A percentile compares a stretch with the other conserved stretches of the same genome.
These are phyloP conservation scores for Petrolisthes manimaculis DNA, from an alignment of 2,888 invertebrate species.

Conservation along the genomic window DNA sequence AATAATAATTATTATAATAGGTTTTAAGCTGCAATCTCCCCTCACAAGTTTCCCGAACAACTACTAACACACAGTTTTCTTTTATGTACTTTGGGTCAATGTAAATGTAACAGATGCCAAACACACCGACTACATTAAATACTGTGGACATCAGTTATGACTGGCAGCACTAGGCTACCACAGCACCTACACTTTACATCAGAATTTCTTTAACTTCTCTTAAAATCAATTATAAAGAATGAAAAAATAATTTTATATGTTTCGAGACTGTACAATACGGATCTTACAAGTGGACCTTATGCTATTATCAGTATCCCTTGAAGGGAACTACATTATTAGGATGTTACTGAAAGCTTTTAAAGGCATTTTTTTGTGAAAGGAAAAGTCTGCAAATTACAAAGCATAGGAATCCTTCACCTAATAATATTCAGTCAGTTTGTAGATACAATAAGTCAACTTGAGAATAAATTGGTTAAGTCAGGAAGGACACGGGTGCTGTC, in stretches of 20 bases:
- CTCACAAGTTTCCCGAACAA: conserved; percentile 49
- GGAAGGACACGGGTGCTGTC: background rate
- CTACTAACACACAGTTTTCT: conserved; percentile 56
- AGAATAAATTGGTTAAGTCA: conserved; percentile 7
- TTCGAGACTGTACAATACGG: conserved; percentile 35
- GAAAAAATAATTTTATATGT: conserved; percentile 36
- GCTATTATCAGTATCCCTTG: conserved; percentile 13
- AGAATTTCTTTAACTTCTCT: conserved; percentile 18
- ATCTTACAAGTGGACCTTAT: conserved; percentile 44
- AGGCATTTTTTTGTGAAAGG: conserved; percentile 9
- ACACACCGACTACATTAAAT: conserved; percentile 57
- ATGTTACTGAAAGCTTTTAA: conserved; percentile 40
- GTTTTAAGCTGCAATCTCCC: conserved; percentile 48
- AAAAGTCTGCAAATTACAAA: conserved; percentile 23
- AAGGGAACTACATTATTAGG: conserved; percentile 22
- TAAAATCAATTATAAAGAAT: conserved; percentile 38
- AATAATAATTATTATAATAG: background rate
- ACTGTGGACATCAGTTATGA: conserved; percentile 58
- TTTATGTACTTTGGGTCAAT: conserved; percentile 44
- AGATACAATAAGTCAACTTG: background rate
- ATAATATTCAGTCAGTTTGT: conserved; percentile 12
- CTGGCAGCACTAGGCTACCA: conserved; percentile 49
- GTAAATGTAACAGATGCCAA: conserved; percentile 53
- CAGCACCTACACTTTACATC: conserved; percentile 53
- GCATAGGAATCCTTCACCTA: conserved; percentile 15